These are phyloP conservation scores for Ellobius talpinus DNA, from an alignment of 2,113 vertebrate genomes.

Conservation along the genomic window DNA sequence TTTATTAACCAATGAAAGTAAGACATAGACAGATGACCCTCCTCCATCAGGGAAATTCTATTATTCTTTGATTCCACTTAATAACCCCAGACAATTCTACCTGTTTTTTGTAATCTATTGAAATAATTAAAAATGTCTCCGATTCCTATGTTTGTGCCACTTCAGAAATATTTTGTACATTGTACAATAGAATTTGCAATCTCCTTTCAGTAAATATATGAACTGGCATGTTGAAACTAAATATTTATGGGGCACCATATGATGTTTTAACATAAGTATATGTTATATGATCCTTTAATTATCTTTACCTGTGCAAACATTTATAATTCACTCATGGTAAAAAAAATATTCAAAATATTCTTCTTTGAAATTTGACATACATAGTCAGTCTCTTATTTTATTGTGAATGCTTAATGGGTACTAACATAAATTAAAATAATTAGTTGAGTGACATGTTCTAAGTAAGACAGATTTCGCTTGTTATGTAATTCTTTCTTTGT, in stretches of 20 bases:
- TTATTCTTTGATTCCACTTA: background rate
- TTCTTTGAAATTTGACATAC: background rate
- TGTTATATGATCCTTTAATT: background rate
- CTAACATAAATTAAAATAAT: background rate
- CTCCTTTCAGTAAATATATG: background rate
- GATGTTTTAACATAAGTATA: background rate
- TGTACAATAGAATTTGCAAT: background rate
- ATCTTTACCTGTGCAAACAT: background rate
- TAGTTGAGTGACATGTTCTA: background rate
- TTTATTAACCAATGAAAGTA: no score
- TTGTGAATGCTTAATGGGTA: background rate
- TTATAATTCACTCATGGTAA: background rate
- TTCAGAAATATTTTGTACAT: background rate
- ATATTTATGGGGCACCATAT: background rate
- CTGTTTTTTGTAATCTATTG: background rate
- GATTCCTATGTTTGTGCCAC: background rate
- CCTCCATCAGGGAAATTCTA: no score
- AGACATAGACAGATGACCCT: no score
- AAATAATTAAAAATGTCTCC: background rate
- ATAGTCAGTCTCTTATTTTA: background rate
- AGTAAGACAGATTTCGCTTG: background rate
- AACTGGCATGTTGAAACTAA: background rate
- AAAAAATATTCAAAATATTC: background rate
- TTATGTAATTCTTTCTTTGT: background rate
- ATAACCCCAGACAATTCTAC: background rate